Conservation (phyloP, 1,140 invertebrate genomes). For the Magallana angulata region DNA sequence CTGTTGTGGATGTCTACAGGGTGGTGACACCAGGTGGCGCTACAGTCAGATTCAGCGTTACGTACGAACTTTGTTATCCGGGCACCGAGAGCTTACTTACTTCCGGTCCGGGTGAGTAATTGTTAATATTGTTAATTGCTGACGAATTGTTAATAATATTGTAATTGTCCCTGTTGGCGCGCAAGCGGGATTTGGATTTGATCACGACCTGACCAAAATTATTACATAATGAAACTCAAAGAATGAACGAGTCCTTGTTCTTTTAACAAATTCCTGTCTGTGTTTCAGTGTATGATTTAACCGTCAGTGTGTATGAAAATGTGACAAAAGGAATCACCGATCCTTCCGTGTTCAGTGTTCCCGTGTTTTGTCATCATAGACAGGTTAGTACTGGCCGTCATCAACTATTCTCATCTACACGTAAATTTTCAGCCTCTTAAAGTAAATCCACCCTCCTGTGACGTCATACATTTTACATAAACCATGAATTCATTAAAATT, state of each 20-base stretch:
- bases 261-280: neutral
- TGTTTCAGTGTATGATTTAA: neutral
- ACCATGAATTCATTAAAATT: too few relatives aligned
- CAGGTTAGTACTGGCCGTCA: neutral
- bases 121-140: too few relatives aligned
- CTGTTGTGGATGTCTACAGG: neutral
- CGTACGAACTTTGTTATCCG: neutral
- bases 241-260: too few relatives aligned
- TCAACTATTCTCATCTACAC: too few relatives aligned
- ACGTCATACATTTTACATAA: too few relatives aligned
- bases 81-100: neutral
- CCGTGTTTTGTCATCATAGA: neutral
- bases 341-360: neutral
- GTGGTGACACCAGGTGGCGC: neutral
- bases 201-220: too few relatives aligned
- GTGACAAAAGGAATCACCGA: neutral
- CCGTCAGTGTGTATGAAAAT: constrained; percentile 19
- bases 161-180: too few relatives aligned
- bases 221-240: too few relatives aligned
- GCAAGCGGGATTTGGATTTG: too few relatives aligned
- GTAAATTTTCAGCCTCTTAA: too few relatives aligned
- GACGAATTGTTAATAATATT: too few relatives aligned
- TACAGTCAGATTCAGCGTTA: neutral
- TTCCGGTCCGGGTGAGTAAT: neutral
- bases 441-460: too few relatives aligned